phyloP scores from a whole-genome alignment of 2,113 vertebrate genomes.

The Epinephelus lanceolatus region DNA sequence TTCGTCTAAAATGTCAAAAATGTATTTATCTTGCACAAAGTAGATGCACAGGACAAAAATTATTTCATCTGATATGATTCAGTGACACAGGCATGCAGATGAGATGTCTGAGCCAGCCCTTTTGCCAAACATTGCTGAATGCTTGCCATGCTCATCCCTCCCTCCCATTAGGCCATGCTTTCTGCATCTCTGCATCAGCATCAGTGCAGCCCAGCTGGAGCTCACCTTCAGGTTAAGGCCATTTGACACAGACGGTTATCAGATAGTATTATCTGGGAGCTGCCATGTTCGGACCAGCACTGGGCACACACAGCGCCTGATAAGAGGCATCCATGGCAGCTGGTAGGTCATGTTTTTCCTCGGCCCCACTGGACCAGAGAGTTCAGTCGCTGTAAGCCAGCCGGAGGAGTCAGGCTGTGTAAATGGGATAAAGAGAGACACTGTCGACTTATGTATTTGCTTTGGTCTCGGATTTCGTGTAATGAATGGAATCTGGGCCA shows the following conservation, averaged over 20 bases:
- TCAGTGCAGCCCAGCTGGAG: constrained; percentile 22
- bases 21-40: background rate
- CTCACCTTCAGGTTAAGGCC: constrained; percentile 58
- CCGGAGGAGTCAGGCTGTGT: constrained; percentile 52
- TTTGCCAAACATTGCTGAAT: constrained; percentile 1
- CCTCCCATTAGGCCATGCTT: constrained; percentile 34
- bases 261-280: constrained; percentile 63
- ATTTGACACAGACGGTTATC: constrained; percentile 62
- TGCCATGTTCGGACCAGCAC: constrained; percentile 58
- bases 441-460: constrained; percentile 54
- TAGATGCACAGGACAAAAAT: background rate
- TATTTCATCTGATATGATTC: constrained; percentile 12
- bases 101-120: background rate
- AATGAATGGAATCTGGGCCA: constrained; percentile 36
- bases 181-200: constrained; percentile 48
- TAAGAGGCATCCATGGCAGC: constrained; percentile 67
- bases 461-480: constrained; percentile 37
- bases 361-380: constrained; percentile 52
- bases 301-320: constrained; percentile 64
- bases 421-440: constrained; percentile 57
- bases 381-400: constrained; percentile 41
- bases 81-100: constrained; percentile 21
- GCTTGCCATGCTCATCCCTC: constrained; percentile 20
- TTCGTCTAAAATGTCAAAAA: background rate
- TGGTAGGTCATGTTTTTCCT: constrained; percentile 61